Evolutionary conservation across 2,888 invertebrate species (phyloP).

Genomic region (Crepidodera aurea): DNA sequence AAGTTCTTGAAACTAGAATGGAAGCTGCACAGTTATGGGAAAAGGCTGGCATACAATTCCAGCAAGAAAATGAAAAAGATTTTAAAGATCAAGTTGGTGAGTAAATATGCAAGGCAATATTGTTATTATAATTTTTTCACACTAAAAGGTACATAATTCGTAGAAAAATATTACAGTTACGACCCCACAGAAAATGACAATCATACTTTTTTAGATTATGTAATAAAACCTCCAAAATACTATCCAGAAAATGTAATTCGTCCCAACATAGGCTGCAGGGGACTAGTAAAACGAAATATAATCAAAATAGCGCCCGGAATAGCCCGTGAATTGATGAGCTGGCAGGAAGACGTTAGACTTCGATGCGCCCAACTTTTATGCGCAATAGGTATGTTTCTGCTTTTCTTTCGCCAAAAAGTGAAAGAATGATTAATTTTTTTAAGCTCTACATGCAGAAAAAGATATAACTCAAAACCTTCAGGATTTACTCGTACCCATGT

Average conservation of each 20-base stretch:
- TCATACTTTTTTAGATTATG: constrained; percentile 71
- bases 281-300: constrained; percentile 77
- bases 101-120: neutral
- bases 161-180: too few species aligned
- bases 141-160: too few species aligned
- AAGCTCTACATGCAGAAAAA: constrained; percentile 75
- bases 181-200: too few species aligned
- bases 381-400: constrained; percentile 64
- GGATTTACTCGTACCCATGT: constrained; percentile 67
- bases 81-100: constrained; percentile 75
- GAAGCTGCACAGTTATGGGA: constrained; percentile 74
- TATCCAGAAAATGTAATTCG: constrained; percentile 77
- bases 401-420: neutral
- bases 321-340: constrained; percentile 74
- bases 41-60: constrained; percentile 78
- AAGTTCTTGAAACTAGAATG: constrained; percentile 74
- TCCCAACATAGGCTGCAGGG: constrained; percentile 89
- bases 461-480: constrained; percentile 75
- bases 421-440: too few species aligned
- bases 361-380: constrained; percentile 80
- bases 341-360: constrained; percentile 74
- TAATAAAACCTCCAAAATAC: constrained; percentile 70
- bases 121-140: too few species aligned
- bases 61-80: constrained; percentile 87
- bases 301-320: constrained; percentile 78